Conservation (phyloP, 1,140 invertebrate species). For the Pogonomyrmex barbatus region DNA sequence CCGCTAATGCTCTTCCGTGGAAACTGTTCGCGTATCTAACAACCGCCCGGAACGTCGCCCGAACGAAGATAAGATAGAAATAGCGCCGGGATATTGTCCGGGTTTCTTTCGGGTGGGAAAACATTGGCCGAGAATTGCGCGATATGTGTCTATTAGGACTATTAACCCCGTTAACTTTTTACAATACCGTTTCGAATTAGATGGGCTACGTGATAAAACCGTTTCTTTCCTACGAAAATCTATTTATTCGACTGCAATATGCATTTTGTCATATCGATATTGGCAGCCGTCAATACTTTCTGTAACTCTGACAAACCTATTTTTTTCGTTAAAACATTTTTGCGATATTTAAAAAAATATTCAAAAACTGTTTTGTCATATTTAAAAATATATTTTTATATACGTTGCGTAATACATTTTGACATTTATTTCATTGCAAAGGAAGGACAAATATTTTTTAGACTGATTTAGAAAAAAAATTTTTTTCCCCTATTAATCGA, state of each 20-base stretch:
- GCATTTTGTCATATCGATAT: not conserved
- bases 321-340: slow-evolving; percentile 3
- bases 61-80: slow-evolving; percentile 68
- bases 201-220: not conserved
- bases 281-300: not conserved
- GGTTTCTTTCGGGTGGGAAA: slow-evolving; percentile 54
- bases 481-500: not conserved
- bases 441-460: slow-evolving; percentile 4
- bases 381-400: slow-evolving; percentile 16
- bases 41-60: slow-evolving; percentile 62
- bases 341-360: not conserved
- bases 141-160: slow-evolving; percentile 46
- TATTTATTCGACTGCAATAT: not conserved
- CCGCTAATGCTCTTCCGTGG: slow-evolving; percentile 81
- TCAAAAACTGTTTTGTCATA: slow-evolving; percentile 8
- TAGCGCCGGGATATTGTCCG: slow-evolving; percentile 54
- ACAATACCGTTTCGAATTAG: not conserved
- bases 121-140: slow-evolving; percentile 36
- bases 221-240: slow-evolving; percentile 12
- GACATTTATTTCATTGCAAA: slow-evolving; percentile 35
- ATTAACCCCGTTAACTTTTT: slow-evolving; percentile 48
- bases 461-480: slow-evolving; percentile 12
- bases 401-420: slow-evolving; percentile 7
- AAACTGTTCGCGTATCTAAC: slow-evolving; percentile 80
- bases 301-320: not conserved